Evolutionary conservation across 2,113 vertebrate species (phyloP), one percentile per base, ranked within the genome.

Genomic region (Jaculus jaculus): DNA sequence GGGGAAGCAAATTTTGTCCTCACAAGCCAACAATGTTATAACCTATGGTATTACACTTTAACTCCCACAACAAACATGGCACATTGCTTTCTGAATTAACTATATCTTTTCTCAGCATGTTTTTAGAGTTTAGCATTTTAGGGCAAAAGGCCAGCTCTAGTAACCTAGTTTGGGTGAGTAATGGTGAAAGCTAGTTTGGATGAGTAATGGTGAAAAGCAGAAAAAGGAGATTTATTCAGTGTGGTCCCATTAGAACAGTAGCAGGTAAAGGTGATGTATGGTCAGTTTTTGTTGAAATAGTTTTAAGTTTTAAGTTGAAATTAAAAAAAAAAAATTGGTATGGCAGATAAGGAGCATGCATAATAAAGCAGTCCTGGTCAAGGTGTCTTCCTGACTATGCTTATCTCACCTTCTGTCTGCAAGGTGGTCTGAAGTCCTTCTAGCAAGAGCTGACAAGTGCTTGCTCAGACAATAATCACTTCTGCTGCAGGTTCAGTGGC

Each of bases 21-120:
- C 85, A 81, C 94, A 97, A 97, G 94, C 54, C 84, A 75, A 79
- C 58, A 86, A 94, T 83, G 26, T 37, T 39, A 83, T 93, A 97
- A 96, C 95, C 94, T 93, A 93, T 58, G 17, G 82, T 93, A 74
- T 86, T 96, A 86, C 30, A 91, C 95, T 97, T 97, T 93, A 78
- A 95, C 81, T 96, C 60, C 85, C 60, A 91, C 94, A 91, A 94
- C 97, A 97, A 97, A 96, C 96, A 96, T 95, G 74, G 84, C 60
- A 54, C 88, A 68, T 79, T 96, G 39, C 78, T 97, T 97, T 71
- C 84, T 92, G 89, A 97, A 96, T 96, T 90, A 95, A 90, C 91
- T 95, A 58, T 71, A 94, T 94, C 72, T 83, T 96, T 82, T 95
- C 17, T 68, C 92, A 92, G 93, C 86, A 80, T 84, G 54, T 12